Conservation (phyloP, 2,888 invertebrate species). For the Nomada fabriciana region DNA sequence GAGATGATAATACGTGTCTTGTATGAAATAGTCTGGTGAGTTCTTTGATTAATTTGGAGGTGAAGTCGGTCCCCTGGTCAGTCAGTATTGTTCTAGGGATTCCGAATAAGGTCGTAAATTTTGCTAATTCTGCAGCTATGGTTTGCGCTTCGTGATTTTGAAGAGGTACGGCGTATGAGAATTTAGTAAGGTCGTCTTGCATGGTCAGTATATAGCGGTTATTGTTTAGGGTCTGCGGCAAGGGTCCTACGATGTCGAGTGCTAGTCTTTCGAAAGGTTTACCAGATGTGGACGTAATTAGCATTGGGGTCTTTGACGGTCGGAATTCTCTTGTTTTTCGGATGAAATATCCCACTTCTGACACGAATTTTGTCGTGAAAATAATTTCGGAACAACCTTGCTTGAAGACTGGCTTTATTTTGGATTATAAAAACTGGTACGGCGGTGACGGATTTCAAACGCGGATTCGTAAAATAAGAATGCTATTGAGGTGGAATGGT, state of each 20-base stretch:
- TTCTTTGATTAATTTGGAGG: constrained; percentile 15
- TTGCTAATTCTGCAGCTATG: constrained; percentile 17
- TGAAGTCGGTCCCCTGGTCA: constrained; percentile 29
- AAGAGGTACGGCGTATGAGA: constrained; percentile 18
- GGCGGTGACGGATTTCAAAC: too few species aligned
- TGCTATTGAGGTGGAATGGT: too few species aligned
- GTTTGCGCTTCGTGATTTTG: constrained; percentile 21
- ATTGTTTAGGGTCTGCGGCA: constrained; percentile 23
- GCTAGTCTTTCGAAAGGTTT: constrained; percentile 17
- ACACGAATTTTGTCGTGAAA: too few species aligned
- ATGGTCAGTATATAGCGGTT: constrained; percentile 23
- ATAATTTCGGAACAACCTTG: too few species aligned
- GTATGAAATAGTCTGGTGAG: constrained; percentile 8
- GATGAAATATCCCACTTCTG: too few species aligned
- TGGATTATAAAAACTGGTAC: too few species aligned
- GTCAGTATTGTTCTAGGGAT: constrained; percentile 28
- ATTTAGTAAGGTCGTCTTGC: constrained; percentile 34
- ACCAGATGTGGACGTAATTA: not conserved
- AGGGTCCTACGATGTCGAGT: constrained; percentile 18
- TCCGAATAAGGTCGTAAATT: constrained; percentile 28
- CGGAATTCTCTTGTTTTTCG: too few species aligned
- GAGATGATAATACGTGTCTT: constrained; percentile 20
- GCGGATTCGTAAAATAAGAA: too few species aligned
- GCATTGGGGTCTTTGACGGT: not conserved
- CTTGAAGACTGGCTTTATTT: too few species aligned